Evolutionary conservation across 2,797 vertebrate species (phyloP).

Genomic region (Myotis planiceps): DNA sequence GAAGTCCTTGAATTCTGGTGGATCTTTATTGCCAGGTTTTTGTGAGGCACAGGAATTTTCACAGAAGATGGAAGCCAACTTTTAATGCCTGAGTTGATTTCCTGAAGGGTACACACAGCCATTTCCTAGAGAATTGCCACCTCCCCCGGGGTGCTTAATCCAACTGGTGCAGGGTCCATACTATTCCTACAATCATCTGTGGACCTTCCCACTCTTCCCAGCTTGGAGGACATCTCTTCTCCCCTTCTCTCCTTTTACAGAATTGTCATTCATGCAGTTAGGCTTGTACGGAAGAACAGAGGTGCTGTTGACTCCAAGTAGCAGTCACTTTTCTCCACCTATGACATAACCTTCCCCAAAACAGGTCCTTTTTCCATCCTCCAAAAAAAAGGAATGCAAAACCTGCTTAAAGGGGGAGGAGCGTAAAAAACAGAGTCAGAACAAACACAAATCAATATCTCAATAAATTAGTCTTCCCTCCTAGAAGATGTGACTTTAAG

Average conservation of each 20-base stretch:
- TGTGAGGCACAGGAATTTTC: not conserved
- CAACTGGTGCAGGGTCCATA: rapidly evolving
- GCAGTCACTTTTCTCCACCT: not conserved
- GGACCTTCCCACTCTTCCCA: not conserved
- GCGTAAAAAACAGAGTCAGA: not conserved
- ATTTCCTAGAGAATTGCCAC: not conserved
- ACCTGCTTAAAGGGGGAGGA: not conserved
- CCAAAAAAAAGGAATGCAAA: not conserved
- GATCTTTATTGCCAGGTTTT: not conserved
- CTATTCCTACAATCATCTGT: not conserved
- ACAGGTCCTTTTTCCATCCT: not conserved
- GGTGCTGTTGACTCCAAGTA: not conserved
- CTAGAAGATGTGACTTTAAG: slow-evolving; percentile 1
- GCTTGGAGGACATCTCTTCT: not conserved
- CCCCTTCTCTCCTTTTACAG: not conserved
- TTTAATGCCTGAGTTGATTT: not conserved
- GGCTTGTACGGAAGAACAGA: not conserved
- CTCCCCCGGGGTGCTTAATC: not conserved
- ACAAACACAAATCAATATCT: not conserved
- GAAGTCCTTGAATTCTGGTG: not conserved
- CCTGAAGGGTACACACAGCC: not conserved
- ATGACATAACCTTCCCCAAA: not conserved
- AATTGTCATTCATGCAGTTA: not conserved
- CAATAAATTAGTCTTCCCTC: not conserved
- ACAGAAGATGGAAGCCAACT: not conserved